Conservation (phyloP, 2,888 invertebrate species). For the Bombylius discolor region DNA sequence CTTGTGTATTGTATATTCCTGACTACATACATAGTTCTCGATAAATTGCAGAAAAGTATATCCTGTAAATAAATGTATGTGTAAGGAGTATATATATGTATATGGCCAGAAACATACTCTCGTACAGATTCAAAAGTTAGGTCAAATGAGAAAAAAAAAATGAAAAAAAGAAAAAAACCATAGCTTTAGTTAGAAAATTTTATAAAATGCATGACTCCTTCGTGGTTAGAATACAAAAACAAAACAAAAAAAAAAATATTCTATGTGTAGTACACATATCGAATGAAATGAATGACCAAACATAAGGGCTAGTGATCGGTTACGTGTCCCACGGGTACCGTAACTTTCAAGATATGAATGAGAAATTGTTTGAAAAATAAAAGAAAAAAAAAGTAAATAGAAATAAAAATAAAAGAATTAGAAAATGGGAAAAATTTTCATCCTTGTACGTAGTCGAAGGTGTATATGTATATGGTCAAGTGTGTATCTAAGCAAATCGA, state of each 20-base stretch:
- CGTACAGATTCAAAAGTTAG: not conserved
- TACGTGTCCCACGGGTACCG: conserved; percentile 31
- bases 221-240: conserved; percentile 13
- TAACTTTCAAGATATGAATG: conserved; percentile 37
- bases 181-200: not conserved
- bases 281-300: conserved; percentile 13
- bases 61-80: too few species aligned
- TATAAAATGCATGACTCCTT: conserved; percentile 18
- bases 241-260: not conserved
- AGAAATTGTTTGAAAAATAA: conserved; percentile 26
- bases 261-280: too few species aligned
- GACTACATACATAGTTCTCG: too few species aligned
- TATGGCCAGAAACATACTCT: not conserved
- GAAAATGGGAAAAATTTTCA: too few species aligned
- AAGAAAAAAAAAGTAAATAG: not conserved
- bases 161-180: not conserved
- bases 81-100: too few species aligned
- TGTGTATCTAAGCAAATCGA: conserved; percentile 16
- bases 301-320: conserved; percentile 13
- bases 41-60: too few species aligned
- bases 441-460: too few species aligned
- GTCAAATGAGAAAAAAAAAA: not conserved
- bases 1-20: too few species aligned
- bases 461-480: conserved; percentile 12
- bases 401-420: too few species aligned